Base-by-base conservation (phyloP, 2,113 vertebrate species). In the Uropsilus gracilis region DNA sequence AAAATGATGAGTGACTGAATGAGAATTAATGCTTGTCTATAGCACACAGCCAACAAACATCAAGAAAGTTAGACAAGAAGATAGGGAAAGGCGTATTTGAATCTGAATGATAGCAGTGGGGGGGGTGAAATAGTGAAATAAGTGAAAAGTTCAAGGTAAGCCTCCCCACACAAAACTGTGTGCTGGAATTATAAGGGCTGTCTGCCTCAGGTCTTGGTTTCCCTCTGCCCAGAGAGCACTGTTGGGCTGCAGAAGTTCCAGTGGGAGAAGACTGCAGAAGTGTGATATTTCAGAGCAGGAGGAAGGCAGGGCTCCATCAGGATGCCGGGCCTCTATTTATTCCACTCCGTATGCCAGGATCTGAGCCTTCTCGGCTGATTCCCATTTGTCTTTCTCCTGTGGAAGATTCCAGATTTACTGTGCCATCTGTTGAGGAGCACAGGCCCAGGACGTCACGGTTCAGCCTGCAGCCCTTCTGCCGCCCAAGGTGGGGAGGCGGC, bases 371-470 rank as follows among this genome's bases (percentile, higher is more conserved):
- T 96, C 78, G 42, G 86, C 87, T 39, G 77, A 78, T 88, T 95
- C 90, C 92, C 96, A 95, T 97, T 96, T 93, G 94, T 95, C 94
- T 97, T 96, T 34, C 94, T 96, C 91, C 84, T 76, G 87, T 89
- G 90, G 93, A 96, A 75, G 82, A 97, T 84, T 78, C 96, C 96
- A 94, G 95, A 95, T 96, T 95, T 94, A 90, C 82, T 44, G 87
- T 90, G 95, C 96, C 97, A 97, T 97, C 97, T 97, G 97, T 95
- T 96, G 93, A 97, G 95, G 80, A 94, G 72, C 37, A 50, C 39
- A 57, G 91, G 93, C 91, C 94, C 95, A 95, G 87, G 89, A 81
- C 85, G 28, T 59, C 96, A 78, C 57, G 32, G 84, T 94, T 97
- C 96, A 96, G 89, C 92, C 81, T 3, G 59, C 30, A n/a, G 84